A percentile compares a stretch with the other conserved stretches of the same genome.
Evolutionary conservation across 2,888 invertebrate species (phyloP).

Genomic region (Xanthorhoe spadicearia): DNA sequence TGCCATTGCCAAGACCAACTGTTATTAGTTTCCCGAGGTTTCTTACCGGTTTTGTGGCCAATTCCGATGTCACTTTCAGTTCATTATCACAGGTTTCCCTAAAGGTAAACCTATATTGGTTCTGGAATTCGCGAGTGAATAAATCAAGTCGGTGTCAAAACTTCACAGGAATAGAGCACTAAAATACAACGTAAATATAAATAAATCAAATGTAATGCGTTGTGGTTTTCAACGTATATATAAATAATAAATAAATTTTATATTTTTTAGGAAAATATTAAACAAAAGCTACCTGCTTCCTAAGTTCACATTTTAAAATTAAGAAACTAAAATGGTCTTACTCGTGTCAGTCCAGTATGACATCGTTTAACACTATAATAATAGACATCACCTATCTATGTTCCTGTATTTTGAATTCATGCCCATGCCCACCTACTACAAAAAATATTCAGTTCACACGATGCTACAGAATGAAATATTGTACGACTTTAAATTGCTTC

Average conservation of each 20-base stretch:
- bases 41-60: conserved; percentile 7
- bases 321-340: background rate
- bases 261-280: no score
- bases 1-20: conserved; percentile 30
- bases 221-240: no score
- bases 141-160: background rate
- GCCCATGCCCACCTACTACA: conserved; percentile 62
- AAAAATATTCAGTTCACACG: conserved; percentile 51
- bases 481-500: conserved; percentile 45
- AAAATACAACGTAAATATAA: background rate
- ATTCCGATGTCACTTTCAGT: conserved; percentile 1
- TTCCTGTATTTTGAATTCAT: conserved; percentile 63
- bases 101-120: background rate
- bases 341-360: background rate
- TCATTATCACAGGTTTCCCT: background rate
- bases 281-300: no score
- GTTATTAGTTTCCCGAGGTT: conserved; percentile 21
- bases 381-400: conserved; percentile 6
- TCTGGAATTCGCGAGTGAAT: background rate
- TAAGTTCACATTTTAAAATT: no score
- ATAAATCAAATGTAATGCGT: no score
- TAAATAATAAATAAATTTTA: no score
- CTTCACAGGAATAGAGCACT: background rate
- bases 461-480: conserved; percentile 41
- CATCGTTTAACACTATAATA: conserved; percentile 11